phyloP scores from a whole-genome alignment of 2,113 vertebrate species.

The Archilochus colubris region DNA sequence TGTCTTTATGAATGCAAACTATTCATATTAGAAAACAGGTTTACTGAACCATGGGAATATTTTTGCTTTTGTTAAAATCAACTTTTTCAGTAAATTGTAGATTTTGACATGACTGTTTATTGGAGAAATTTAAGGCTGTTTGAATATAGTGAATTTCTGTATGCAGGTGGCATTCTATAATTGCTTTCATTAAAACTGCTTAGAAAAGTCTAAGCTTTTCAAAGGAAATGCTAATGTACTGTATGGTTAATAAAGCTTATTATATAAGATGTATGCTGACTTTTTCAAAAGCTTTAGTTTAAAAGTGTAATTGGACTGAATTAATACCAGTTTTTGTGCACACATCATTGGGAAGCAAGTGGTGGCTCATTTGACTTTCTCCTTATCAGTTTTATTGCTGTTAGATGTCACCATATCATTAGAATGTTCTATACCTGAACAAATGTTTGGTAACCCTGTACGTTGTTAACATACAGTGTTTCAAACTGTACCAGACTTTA shows the following conservation, averaged over 20 bases:
- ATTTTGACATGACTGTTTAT: slow-evolving; percentile 27
- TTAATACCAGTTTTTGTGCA: neutral
- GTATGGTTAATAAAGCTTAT: slow-evolving; percentile 72
- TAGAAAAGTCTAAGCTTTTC: slow-evolving; percentile 68
- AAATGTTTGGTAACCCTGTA: neutral
- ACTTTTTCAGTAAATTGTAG: slow-evolving; percentile 57
- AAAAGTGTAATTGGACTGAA: neutral
- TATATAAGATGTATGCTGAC: slow-evolving; percentile 17
- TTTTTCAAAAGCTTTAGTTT: slow-evolving; percentile 12
- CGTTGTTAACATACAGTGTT: neutral
- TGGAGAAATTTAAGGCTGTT: slow-evolving; percentile 51
- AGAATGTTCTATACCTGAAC: neutral
- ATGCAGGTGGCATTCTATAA: slow-evolving; percentile 33
- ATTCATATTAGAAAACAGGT: neutral
- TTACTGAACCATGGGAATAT: neutral
- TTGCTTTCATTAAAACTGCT: slow-evolving; percentile 58
- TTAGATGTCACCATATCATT: neutral
- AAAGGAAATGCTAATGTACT: slow-evolving; percentile 64
- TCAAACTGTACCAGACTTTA: neutral
- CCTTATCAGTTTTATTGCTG: neutral
- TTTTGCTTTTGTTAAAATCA: slow-evolving; percentile 37
- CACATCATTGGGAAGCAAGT: neutral
- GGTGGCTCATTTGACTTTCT: neutral
- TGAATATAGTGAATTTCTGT: slow-evolving; percentile 64
- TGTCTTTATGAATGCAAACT: slow-evolving; percentile 23